Base-by-base conservation (phyloP, 2,113 vertebrate genomes). In the Prochilodus magdalenae region DNA sequence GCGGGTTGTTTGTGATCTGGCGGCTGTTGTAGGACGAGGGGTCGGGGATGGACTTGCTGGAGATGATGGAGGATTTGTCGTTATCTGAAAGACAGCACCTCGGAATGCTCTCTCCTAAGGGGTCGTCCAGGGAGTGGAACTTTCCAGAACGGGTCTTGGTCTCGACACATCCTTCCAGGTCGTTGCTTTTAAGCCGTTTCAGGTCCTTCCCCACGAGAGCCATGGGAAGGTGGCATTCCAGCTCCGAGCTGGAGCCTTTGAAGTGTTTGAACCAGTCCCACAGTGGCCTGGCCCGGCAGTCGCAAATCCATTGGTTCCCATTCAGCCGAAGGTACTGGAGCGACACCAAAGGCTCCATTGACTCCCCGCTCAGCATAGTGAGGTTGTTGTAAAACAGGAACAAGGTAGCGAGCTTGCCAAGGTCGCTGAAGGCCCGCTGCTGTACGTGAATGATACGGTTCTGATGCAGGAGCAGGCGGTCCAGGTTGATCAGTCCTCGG, bases 261-360 rank as follows among this genome's bases (percentile, higher is more conserved):
- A 99, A 99, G 81, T 95, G 95, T 85, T 94, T 96, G 82, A 99
- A 98, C 98, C 98, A 99, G 76, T 96, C 96, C 98, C 98, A 99
- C 85, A 99, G 94, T 0, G 96, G 96, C 29, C 94, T 94, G 0
- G 97, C 96, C 36, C 97, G 95, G 88, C 98, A 99, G 89, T 99
- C 98, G 0, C 98, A 99, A 83, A 98, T 95, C 98, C 98, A 99
- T 81, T 97, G 96, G 93, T 99, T 99, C 49, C 96, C 96, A 0
- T 99, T 99, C 73, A 99, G 93, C 73, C 98, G 95, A 47, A 99
- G 91, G 84, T 99, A 99, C 87, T 99, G 97, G 20, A 99, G 96
- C 20, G 96, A 94, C 30, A 90, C 92, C 81, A 99, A 88, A 0
- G 96, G 95, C 4, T 93, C 92, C 95, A 99, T 96, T 27, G 95